Evolutionary conservation across 1,140 invertebrate genomes (phyloP).

Genomic region (Notospermus geniculatus): DNA sequence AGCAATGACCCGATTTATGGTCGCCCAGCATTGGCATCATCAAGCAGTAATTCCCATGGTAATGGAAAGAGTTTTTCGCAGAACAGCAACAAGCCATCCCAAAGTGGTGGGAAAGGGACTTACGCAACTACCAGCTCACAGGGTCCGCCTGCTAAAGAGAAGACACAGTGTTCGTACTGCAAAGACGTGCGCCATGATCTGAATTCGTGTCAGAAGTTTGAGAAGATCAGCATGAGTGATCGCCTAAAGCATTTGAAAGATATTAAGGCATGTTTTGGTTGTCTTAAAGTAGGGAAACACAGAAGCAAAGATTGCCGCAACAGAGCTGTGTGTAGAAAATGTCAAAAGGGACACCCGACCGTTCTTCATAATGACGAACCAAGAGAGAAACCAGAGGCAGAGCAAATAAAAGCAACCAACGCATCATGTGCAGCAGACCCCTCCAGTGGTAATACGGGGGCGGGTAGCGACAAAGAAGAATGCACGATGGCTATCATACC

Average conservation of each 20-base stretch:
- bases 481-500: neutral
- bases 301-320: neutral
- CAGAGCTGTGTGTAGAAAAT: neutral
- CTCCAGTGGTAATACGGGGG: neutral
- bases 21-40: too few species aligned
- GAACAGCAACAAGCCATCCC: too few species aligned
- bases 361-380: neutral
- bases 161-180: too few species aligned
- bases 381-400: neutral
- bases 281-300: neutral
- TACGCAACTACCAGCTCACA: too few species aligned
- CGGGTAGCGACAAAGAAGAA: neutral
- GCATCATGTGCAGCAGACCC: neutral
- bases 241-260: neutral
- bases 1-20: too few species aligned
- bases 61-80: too few species aligned
- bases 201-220: neutral
- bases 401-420: neutral
- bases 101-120: too few species aligned
- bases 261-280: neutral
- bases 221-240: neutral
- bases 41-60: too few species aligned
- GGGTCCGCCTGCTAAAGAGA: too few species aligned
- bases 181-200: too few species aligned
- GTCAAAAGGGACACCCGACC: conserved; percentile 2